Conservation (phyloP, 2,888 invertebrate species). For the Limnephilus auricula region DNA sequence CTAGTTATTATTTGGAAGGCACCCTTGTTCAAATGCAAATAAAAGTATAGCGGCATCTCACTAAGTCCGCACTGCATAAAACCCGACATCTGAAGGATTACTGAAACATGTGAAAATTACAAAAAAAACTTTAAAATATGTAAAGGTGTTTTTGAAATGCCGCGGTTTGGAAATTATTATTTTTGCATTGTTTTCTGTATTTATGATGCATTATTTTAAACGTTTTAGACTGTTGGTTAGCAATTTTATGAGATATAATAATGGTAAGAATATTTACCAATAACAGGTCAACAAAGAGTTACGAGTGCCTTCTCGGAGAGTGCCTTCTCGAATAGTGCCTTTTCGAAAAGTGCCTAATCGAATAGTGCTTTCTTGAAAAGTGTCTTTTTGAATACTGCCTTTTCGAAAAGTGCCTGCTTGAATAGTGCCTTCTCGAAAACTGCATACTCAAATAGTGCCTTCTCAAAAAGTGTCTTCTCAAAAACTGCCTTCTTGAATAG, state of each 20-base stretch:
- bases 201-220: not conserved
- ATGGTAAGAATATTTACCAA: not conserved
- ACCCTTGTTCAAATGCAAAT: not conserved
- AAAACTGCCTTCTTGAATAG: constrained; percentile 22
- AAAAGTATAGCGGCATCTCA: not conserved
- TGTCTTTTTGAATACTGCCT: not conserved
- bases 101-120: not conserved
- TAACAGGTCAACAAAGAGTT: not conserved
- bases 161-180: not conserved
- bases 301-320: not conserved
- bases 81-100: not conserved
- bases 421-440: too few species aligned
- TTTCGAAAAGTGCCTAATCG: not conserved
- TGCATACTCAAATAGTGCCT: too few species aligned
- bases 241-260: not conserved
- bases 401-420: not conserved
- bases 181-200: not conserved
- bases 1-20: constrained; percentile 2
- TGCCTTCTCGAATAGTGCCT: not conserved
- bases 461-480: not conserved
- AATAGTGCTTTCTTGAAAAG: constrained; percentile 1
- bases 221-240: not conserved
- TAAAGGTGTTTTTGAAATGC: not conserved
- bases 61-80: not conserved
- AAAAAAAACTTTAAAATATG: not conserved